A percentile compares a stretch with the other conserved stretches of the same genome.
phyloP scores from a whole-genome alignment of 2,888 invertebrate species.

The Crocallis elinguaria region DNA sequence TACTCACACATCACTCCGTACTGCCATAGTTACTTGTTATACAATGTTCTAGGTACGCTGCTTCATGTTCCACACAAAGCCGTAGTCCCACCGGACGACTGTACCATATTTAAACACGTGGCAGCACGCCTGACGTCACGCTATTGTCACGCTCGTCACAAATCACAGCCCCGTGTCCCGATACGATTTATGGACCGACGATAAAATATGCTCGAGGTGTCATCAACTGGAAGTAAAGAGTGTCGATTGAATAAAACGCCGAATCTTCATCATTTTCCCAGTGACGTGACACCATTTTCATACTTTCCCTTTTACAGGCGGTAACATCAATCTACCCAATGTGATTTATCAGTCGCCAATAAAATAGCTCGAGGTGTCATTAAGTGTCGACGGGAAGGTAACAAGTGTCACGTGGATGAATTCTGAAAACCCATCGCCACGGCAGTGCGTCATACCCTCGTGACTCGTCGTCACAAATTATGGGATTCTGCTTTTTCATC shows the following conservation, averaged over 20 bases:
- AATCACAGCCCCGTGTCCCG: constrained; percentile 28
- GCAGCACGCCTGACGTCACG: constrained; percentile 57
- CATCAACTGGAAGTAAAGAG: constrained; percentile 61
- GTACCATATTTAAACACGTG: constrained; percentile 23
- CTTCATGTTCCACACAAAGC: constrained; percentile 16
- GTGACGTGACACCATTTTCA: constrained; percentile 67
- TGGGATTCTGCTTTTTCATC: background rate
- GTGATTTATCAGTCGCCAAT: constrained; percentile 70
- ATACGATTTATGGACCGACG: constrained; percentile 25
- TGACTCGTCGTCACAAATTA: background rate
- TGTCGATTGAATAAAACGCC: constrained; percentile 27
- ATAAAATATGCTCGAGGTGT: constrained; percentile 42
- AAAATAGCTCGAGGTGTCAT: constrained; percentile 68
- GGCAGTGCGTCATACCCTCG: background rate
- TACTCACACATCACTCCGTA: background rate
- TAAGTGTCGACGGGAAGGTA: constrained; percentile 63
- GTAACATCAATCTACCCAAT: constrained; percentile 68
- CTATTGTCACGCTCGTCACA: constrained; percentile 55
- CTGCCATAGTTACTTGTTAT: background rate
- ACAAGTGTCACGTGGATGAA: constrained; percentile 23
- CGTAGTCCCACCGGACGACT: constrained; percentile 10
- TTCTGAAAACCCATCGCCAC: constrained; percentile 5
- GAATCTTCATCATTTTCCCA: constrained; percentile 23
- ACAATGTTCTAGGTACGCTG: constrained; percentile 1
- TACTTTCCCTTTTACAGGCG: constrained; percentile 57